These are phyloP conservation scores for Pterophyllum scalare DNA, from an alignment of 2,113 vertebrate species.

Conservation along the genomic window DNA sequence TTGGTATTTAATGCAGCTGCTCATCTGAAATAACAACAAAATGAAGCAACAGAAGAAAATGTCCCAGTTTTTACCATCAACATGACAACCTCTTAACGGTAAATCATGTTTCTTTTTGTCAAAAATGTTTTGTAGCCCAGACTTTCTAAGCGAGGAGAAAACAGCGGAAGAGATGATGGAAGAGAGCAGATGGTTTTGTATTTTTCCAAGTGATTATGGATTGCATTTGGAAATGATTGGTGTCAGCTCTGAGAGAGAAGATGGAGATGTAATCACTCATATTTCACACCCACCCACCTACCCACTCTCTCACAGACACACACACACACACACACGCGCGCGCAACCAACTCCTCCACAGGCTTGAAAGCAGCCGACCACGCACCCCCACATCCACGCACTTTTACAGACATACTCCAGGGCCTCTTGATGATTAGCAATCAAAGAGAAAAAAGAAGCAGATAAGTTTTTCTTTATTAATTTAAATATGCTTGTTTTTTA, in stretches of 20 bases:
- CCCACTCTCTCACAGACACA: conserved; percentile 2
- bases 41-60: neutral
- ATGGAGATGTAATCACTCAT: conserved; percentile 62
- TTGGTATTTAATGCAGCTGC: neutral
- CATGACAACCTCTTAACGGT: neutral
- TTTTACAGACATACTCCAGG: neutral
- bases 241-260: conserved; percentile 48
- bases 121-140: neutral
- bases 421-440: conserved; percentile 33
- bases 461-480: neutral
- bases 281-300: conserved; percentile 40
- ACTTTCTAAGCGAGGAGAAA: neutral
- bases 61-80: neutral
- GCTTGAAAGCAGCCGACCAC: neutral
- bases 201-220: conserved; percentile 27
- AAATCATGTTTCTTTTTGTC: neutral
- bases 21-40: neutral
- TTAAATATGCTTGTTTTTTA: neutral
- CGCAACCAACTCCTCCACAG: conserved; percentile 40
- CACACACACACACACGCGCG: neutral
- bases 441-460: conserved; percentile 9
- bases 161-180: neutral
- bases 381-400: conserved; percentile 1
- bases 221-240: conserved; percentile 47
- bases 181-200: conserved; percentile 50